Conservation (phyloP, 2,888 invertebrate genomes). For the Notodonta ziczac region DNA sequence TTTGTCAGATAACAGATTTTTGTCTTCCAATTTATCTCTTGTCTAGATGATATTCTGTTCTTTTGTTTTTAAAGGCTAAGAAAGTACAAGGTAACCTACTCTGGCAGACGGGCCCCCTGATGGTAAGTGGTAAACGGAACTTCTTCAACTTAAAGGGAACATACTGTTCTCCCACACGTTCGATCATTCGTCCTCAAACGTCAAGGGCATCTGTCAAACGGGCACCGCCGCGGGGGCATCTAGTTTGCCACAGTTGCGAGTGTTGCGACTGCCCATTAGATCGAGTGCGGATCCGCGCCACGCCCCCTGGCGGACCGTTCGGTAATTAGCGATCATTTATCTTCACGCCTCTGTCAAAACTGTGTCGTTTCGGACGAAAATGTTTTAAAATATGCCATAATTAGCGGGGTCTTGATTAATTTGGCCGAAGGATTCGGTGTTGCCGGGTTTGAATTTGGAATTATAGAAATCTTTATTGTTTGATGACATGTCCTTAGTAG, state of each 20-base stretch:
- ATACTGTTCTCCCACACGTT: not conserved
- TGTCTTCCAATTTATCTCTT: not conserved
- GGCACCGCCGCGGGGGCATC: conserved; percentile 6
- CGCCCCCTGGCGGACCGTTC: conserved; percentile 57
- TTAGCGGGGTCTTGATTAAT: conserved; percentile 73
- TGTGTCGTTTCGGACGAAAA: conserved; percentile 73
- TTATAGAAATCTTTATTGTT: not conserved
- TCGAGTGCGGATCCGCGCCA: conserved; percentile 43
- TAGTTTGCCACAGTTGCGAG: conserved; percentile 32
- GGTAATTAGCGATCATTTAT: conserved; percentile 79
- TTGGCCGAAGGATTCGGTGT: conserved; percentile 47
- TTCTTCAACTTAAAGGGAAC: too few relatives aligned
- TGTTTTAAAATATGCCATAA: conserved; percentile 75
- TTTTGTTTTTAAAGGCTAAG: too few relatives aligned
- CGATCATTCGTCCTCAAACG: not conserved
- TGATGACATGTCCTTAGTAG: too few relatives aligned
- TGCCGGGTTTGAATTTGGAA: conserved; percentile 10
- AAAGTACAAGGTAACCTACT: too few relatives aligned
- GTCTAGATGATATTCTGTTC: too few relatives aligned
- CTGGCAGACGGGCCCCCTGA: too few relatives aligned
- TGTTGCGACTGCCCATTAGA: conserved; percentile 37
- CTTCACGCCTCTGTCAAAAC: conserved; percentile 79
- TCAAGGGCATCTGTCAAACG: conserved; percentile 4
- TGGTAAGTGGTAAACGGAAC: too few relatives aligned
- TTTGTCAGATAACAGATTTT: not conserved